Evolutionary conservation across 2,888 invertebrate genomes (phyloP).

Genomic region (Marronus borbonicus): DNA sequence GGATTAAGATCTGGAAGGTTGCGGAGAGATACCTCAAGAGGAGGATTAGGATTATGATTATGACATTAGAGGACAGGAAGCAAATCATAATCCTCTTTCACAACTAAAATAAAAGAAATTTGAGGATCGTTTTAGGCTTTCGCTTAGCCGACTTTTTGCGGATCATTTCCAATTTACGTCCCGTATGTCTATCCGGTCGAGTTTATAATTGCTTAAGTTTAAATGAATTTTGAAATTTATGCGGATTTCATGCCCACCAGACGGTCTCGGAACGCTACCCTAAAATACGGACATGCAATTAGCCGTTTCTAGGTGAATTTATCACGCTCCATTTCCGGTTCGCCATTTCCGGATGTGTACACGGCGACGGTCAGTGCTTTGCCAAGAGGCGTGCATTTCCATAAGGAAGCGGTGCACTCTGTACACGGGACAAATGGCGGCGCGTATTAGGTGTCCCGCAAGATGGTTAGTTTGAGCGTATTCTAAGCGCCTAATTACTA

Average conservation of each 20-base stretch:
- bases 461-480: not conserved
- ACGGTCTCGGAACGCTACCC: slow-evolving; percentile 14
- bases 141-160: not conserved
- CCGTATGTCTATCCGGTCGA: slow-evolving; percentile 9
- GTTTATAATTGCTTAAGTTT: slow-evolving; percentile 38
- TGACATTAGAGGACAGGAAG: too few species aligned
- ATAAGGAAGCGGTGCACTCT: not conserved
- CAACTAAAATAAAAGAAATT: not conserved
- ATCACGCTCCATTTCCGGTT: slow-evolving; percentile 21
- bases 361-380: slow-evolving; percentile 17
- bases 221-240: slow-evolving; percentile 38
- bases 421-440: not conserved
- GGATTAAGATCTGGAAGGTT: too few species aligned
- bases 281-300: slow-evolving; percentile 31
- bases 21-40: too few species aligned
- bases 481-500: not conserved
- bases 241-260: slow-evolving; percentile 30
- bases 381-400: slow-evolving; percentile 18
- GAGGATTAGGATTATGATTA: too few species aligned
- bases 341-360: slow-evolving; percentile 25
- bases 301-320: slow-evolving; percentile 31
- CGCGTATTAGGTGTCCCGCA: not conserved
- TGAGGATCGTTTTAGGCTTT: not conserved
- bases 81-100: too few species aligned
- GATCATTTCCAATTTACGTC: slow-evolving; percentile 19